phyloP scores from a whole-genome alignment of 2,888 invertebrate genomes.

The Tiliacea citrago region DNA sequence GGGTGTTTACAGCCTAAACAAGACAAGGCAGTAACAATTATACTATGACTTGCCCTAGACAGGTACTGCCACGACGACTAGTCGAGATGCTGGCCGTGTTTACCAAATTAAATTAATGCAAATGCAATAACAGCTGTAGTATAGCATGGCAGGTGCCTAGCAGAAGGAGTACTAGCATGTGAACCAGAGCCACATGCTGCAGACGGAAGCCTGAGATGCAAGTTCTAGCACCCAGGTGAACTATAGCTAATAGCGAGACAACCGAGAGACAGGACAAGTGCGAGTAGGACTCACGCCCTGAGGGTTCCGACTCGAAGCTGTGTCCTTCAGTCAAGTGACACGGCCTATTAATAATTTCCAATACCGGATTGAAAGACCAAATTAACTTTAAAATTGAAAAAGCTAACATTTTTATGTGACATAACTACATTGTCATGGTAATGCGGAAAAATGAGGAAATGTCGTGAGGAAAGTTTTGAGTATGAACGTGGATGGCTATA shows the following conservation, averaged over 20 bases:
- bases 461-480: too few relatives aligned
- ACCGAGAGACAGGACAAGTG: too few relatives aligned
- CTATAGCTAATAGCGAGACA: too few relatives aligned
- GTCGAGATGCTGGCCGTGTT: background rate
- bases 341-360: too few relatives aligned
- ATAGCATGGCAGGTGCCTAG: background rate
- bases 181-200: background rate
- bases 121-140: background rate
- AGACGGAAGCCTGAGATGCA: background rate
- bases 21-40: background rate
- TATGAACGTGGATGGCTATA: too few relatives aligned
- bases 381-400: background rate
- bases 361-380: background rate
- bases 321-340: background rate
- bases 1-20: constrained; percentile 94
- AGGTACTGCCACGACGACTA: background rate
- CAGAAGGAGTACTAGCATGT: too few relatives aligned
- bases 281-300: too few relatives aligned
- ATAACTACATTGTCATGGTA: too few relatives aligned
- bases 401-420: background rate
- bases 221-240: background rate
- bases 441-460: too few relatives aligned
- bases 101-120: background rate
- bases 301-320: too few relatives aligned
- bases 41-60: background rate